phyloP scores from a whole-genome alignment of 2,113 vertebrate species.

The Castor canadensis region DNA sequence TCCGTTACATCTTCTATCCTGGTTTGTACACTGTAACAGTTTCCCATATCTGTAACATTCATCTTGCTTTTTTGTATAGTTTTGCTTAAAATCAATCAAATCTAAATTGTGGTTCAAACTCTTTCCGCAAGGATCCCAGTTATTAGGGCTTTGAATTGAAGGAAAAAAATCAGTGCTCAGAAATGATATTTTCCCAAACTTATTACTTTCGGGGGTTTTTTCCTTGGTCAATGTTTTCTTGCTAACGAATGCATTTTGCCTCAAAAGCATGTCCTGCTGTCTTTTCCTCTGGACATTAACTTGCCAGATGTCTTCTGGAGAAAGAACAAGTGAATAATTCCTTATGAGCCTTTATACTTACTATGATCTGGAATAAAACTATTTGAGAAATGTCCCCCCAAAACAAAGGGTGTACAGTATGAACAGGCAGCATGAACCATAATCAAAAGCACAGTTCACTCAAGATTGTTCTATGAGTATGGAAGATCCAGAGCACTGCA shows the following conservation, averaged over 20 bases:
- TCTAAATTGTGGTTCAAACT: conserved; percentile 62
- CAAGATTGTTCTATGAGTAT: neutral
- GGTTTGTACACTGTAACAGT: conserved; percentile 29
- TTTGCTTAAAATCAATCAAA: conserved; percentile 68
- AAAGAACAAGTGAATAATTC: conserved; percentile 47
- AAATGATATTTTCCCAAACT: conserved; percentile 45
- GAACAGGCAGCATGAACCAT: neutral
- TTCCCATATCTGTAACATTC: conserved; percentile 48
- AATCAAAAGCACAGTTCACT: neutral
- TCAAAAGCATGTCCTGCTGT: conserved; percentile 13
- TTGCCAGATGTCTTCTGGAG: conserved; percentile 61
- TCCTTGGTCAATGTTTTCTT: conserved; percentile 47
- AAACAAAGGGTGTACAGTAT: neutral
- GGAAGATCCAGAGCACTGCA: neutral
- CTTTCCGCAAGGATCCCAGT: conserved; percentile 75
- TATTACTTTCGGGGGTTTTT: neutral
- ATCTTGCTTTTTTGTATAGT: conserved; percentile 69
- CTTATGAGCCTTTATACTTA: conserved; percentile 29
- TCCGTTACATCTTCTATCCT: conserved; percentile 49
- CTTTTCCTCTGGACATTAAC: conserved; percentile 27
- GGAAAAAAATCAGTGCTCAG: conserved; percentile 38
- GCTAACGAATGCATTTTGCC: conserved; percentile 27
- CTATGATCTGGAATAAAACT: conserved; percentile 29
- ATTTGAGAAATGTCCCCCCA: conserved; percentile 1
- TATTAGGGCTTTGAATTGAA: conserved; percentile 62